Conservation (phyloP, 1,140 invertebrate genomes). For the Danaus plexippus region DNA sequence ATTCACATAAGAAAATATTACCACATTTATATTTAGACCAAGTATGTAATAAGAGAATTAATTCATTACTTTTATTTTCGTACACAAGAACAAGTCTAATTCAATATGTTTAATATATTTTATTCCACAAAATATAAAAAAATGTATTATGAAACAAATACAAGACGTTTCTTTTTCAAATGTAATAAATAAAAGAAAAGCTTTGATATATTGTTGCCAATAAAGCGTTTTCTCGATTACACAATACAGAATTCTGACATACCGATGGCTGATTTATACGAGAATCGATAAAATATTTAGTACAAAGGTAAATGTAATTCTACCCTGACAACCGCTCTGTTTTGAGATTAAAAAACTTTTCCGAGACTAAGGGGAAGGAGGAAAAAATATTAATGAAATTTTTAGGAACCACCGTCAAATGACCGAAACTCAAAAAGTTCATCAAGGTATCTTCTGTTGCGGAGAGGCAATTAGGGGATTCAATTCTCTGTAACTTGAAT, state of each 20-base stretch:
- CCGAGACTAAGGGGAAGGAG: conserved; percentile 25
- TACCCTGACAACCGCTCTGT: conserved; percentile 37
- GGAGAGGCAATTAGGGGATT: conserved; percentile 56
- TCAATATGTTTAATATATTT: conserved; percentile 9
- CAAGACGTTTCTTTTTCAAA: conserved; percentile 13
- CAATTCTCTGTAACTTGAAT: conserved; percentile 35
- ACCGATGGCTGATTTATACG: conserved; percentile 43
- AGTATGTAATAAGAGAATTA: too few species aligned
- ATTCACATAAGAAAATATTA: too few species aligned
- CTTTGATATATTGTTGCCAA: conserved; percentile 21
- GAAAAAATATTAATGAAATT: conserved; percentile 55
- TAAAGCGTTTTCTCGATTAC: conserved; percentile 22
- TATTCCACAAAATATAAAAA: conserved; percentile 6
- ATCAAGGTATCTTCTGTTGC: conserved; percentile 46
- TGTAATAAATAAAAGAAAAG: conserved; percentile 21
- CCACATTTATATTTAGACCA: too few species aligned
- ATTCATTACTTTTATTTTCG: not conserved
- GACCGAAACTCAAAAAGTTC: conserved; percentile 40
- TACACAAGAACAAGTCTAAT: conserved; percentile 10
- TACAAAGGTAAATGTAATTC: conserved; percentile 46
- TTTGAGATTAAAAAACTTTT: conserved; percentile 64
- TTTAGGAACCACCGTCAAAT: conserved; percentile 30
- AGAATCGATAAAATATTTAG: conserved; percentile 41
- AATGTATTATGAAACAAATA: conserved; percentile 13
- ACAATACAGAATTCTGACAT: conserved; percentile 26